Conservation (phyloP, 2,113 vertebrate species). For the Poicephalus meyeri region DNA sequence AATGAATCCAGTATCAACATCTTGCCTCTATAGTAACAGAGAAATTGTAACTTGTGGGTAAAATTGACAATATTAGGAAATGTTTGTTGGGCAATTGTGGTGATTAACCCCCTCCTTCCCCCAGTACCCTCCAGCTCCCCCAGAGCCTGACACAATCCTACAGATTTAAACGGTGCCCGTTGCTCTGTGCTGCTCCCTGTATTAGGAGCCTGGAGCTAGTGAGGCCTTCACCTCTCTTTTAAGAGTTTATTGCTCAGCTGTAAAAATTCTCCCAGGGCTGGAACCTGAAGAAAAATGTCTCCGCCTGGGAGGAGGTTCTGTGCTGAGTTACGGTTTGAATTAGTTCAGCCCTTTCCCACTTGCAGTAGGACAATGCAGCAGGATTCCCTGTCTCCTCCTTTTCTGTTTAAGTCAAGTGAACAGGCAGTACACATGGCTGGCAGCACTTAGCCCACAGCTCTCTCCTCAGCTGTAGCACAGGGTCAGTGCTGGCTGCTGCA, state of each 20-base stretch:
- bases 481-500: not conserved
- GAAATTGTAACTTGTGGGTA: conserved; percentile 62
- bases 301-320: conserved; percentile 43
- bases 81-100: not conserved
- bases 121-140: not conserved
- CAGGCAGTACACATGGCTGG: not conserved
- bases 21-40: conserved; percentile 72
- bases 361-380: conserved; percentile 37
- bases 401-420: not conserved
- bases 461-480: not conserved
- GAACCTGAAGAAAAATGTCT: conserved; percentile 52
- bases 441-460: not conserved
- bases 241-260: conserved; percentile 57
- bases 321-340: conserved; percentile 62
- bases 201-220: not conserved
- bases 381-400: conserved; percentile 21
- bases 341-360: conserved; percentile 35
- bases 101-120: conserved; percentile 33
- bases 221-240: conserved; percentile 21
- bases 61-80: conserved; percentile 64
- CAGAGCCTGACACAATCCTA: not conserved
- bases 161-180: not conserved
- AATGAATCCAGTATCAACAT: conserved; percentile 77
- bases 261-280: conserved; percentile 66
- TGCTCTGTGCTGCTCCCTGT: not conserved